Conservation (phyloP, 1,140 invertebrate species). For the Habropoda laboriosa region DNA sequence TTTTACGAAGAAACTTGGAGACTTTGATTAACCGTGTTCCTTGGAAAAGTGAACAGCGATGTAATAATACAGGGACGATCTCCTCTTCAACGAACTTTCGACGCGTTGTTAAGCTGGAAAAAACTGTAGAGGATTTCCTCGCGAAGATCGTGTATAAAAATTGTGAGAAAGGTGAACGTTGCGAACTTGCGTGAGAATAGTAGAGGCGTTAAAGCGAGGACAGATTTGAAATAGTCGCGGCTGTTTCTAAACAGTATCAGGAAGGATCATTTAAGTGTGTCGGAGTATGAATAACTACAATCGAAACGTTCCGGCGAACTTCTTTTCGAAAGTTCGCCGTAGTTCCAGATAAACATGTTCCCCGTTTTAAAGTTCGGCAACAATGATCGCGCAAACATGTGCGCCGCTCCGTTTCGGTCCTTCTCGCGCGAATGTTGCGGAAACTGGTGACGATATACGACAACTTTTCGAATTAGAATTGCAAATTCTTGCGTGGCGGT, state of each 20-base stretch:
- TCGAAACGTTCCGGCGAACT: slow-evolving; percentile 1
- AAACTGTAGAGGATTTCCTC: no score
- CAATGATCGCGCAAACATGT: not conserved
- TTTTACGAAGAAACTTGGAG: not conserved
- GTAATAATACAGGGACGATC: not conserved
- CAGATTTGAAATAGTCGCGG: no score
- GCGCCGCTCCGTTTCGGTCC: not conserved
- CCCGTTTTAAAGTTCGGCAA: not conserved
- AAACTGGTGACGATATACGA: not conserved
- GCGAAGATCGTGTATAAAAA: no score
- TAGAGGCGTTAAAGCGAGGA: no score
- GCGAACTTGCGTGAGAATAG: no score
- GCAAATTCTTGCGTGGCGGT: no score
- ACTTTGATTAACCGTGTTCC: slow-evolving; percentile 6
- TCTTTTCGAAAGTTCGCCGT: slow-evolving; percentile 3
- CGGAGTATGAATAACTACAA: slow-evolving; percentile 39
- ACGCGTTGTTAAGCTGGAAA: not conserved
- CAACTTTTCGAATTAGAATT: not conserved
- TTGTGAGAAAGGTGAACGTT: no score
- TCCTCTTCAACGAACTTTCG: not conserved
- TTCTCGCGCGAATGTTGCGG: not conserved
- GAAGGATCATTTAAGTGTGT: slow-evolving; percentile 12
- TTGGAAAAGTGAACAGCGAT: not conserved
- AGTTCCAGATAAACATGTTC: slow-evolving; percentile 14
- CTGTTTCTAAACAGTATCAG: slow-evolving; percentile 18